These are phyloP conservation scores for Myiopsitta monachus DNA, from an alignment of 2,113 vertebrate species.

Conservation along the genomic window DNA sequence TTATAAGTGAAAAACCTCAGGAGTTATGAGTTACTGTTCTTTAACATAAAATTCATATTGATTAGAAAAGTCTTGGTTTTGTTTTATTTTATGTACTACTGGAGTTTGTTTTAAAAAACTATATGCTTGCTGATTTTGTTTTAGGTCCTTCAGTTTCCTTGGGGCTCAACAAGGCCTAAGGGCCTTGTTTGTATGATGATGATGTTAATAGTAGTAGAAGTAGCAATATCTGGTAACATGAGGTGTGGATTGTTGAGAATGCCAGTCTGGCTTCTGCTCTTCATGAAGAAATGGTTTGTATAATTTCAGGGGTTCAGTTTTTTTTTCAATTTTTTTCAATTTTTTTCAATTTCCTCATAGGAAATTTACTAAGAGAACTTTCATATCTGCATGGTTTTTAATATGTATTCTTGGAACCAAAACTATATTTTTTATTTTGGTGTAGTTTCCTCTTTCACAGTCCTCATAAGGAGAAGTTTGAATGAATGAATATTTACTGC, in stretches of 20 bases:
- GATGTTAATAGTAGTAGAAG: background rate
- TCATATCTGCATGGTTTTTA: background rate
- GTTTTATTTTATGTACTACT: background rate
- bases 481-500: background rate
- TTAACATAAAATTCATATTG: background rate
- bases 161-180: background rate
- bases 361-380: background rate
- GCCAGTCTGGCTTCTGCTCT: background rate
- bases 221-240: background rate
- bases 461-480: background rate
- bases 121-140: background rate
- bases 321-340: too few species aligned
- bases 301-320: background rate
- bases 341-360: too few species aligned
- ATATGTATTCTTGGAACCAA: background rate
- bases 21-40: background rate
- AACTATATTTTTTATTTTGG: background rate
- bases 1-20: background rate
- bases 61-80: background rate
- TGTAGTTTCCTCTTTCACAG: background rate
- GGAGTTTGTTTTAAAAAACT: background rate
- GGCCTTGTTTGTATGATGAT: background rate
- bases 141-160: background rate
- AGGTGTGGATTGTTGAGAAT: background rate
- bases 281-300: background rate